phyloP scores from a whole-genome alignment of 2,113 vertebrate genomes.

The Oncorhynchus clarkii region DNA sequence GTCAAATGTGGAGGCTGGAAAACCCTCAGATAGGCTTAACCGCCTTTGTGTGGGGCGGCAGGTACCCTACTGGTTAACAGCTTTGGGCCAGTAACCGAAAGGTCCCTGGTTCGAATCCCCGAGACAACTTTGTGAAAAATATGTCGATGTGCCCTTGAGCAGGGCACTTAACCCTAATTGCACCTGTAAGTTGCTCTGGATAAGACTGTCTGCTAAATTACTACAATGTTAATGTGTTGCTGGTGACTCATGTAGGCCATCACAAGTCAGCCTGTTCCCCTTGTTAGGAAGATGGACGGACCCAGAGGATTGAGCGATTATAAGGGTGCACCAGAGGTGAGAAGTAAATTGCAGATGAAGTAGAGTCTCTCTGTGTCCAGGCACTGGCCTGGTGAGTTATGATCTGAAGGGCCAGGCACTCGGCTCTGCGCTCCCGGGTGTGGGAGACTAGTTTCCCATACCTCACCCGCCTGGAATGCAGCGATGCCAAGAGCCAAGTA shows the following conservation, averaged over 20 bases:
- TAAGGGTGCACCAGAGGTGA: background rate
- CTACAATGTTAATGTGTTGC: too few species aligned
- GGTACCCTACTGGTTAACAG: too few species aligned
- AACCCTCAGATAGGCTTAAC: constrained; percentile 41
- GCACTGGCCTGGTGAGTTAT: constrained; percentile 30
- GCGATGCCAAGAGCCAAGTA: constrained; percentile 67
- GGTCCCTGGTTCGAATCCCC: too few species aligned
- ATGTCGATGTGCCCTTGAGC: too few species aligned
- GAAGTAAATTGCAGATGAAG: background rate
- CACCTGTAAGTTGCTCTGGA: too few species aligned
- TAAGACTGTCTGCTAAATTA: too few species aligned
- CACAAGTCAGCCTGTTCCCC: too few species aligned
- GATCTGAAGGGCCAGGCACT: constrained; percentile 7
- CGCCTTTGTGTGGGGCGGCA: constrained; percentile 10
- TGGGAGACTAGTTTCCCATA: constrained; percentile 74
- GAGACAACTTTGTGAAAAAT: too few species aligned
- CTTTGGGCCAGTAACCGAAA: too few species aligned
- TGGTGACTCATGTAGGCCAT: background rate
- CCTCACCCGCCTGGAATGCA: constrained; percentile 76
- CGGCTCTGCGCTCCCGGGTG: constrained; percentile 60
- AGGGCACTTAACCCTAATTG: too few species aligned
- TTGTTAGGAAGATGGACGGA: too few species aligned
- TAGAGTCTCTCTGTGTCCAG: constrained; percentile 14
- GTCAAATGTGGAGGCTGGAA: constrained; percentile 41
- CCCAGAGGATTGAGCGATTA: too few species aligned